phyloP scores from a whole-genome alignment of 2,888 invertebrate species.

The Volucella zonaria region DNA sequence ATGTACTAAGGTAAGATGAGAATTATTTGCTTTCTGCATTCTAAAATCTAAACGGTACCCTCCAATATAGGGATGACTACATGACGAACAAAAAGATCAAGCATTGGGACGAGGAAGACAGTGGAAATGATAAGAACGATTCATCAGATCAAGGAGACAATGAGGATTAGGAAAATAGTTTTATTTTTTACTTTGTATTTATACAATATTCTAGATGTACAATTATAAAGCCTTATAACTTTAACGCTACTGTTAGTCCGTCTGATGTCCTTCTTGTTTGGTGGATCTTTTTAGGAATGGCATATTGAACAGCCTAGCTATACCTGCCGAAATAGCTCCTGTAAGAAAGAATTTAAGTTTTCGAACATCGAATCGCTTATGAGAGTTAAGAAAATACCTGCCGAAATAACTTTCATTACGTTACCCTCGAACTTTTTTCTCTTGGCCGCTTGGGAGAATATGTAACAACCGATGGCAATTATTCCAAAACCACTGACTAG shows the following conservation, averaged over 20 bases:
- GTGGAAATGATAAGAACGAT: conserved; percentile 71
- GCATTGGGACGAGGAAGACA: conserved; percentile 92
- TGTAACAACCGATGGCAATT: conserved; percentile 58
- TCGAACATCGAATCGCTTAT: neutral
- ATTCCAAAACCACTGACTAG: conserved; percentile 60
- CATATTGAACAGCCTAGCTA: conserved; percentile 52
- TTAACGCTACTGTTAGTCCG: neutral
- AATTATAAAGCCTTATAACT: conserved; percentile 8
- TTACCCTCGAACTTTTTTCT: conserved; percentile 52
- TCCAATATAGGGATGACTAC: conserved; percentile 88
- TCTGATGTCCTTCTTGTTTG: neutral
- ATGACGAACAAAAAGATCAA: conserved; percentile 94
- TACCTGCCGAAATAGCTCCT: conserved; percentile 56
- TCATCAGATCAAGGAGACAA: conserved; percentile 63
- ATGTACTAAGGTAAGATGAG: conserved; percentile 84
- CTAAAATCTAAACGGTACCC: neutral
- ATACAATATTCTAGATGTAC: conserved; percentile 1
- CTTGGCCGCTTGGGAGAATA: conserved; percentile 57
- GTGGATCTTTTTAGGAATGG: conserved; percentile 25
- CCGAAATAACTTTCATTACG: conserved; percentile 52
- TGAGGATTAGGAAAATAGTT: conserved; percentile 37
- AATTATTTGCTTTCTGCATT: neutral
- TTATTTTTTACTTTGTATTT: neutral
- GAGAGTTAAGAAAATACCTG: conserved; percentile 31
- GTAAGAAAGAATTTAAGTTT: neutral